phyloP scores from a whole-genome alignment of 2,113 vertebrate species.

The Patagioenas fasciata region DNA sequence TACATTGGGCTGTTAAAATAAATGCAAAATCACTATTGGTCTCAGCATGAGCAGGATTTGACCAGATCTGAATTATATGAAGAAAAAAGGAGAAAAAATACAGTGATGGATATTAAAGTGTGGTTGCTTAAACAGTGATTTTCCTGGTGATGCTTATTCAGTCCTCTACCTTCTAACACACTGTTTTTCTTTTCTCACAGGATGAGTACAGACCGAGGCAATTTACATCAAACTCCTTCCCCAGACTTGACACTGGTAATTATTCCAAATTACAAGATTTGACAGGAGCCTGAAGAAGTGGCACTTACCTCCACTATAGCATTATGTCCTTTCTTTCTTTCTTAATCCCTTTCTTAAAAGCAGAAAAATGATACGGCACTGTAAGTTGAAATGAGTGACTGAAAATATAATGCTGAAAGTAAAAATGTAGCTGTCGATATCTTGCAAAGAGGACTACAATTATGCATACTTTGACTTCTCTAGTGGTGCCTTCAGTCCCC shows the following conservation, averaged over 20 bases:
- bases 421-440: slow-evolving; percentile 49
- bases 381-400: slow-evolving; percentile 48
- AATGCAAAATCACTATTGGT: slow-evolving; percentile 3
- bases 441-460: slow-evolving; percentile 47
- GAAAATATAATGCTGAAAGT: slow-evolving; percentile 69
- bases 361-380: slow-evolving; percentile 65
- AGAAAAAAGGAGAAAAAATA: background rate
- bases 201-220: background rate
- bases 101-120: background rate
- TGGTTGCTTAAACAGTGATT: background rate
- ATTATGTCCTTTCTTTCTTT: slow-evolving; percentile 63
- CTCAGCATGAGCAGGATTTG: slow-evolving; percentile 8
- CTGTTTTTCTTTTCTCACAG: background rate
- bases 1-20: slow-evolving; percentile 30
- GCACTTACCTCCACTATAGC: slow-evolving; percentile 69
- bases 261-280: slow-evolving; percentile 74
- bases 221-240: slow-evolving; percentile 35
- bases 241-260: slow-evolving; percentile 71
- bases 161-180: background rate
- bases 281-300: slow-evolving; percentile 66
- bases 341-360: slow-evolving; percentile 76
- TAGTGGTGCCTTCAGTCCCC: background rate
- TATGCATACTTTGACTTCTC: background rate
- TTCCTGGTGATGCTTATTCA: background rate
- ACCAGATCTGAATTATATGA: background rate